Evolutionary conservation across 2,888 invertebrate genomes (phyloP).

Genomic region (Diaperis boleti): DNA sequence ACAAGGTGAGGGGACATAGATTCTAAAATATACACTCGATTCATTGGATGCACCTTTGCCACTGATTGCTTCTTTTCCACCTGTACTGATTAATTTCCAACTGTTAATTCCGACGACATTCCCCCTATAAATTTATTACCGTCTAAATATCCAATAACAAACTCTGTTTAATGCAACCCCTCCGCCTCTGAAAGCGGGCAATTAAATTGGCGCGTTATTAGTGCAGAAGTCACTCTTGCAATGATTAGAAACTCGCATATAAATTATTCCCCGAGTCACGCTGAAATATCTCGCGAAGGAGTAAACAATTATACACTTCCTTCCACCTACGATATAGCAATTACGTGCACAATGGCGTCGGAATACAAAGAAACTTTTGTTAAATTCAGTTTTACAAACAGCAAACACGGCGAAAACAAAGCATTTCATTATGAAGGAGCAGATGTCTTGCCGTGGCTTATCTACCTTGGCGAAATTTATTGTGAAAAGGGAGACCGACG

Average conservation of each 20-base stretch:
- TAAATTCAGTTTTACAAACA: constrained; percentile 48
- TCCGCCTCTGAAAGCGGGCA: too few species aligned
- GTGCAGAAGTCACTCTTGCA: neutral
- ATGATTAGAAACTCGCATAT: neutral
- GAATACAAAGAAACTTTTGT: constrained; percentile 47
- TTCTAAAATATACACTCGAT: too few species aligned
- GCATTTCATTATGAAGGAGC: constrained; percentile 49
- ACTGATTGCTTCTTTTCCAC: too few species aligned
- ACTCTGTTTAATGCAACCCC: too few species aligned
- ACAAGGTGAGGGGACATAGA: too few species aligned
- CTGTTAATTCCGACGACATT: too few species aligned
- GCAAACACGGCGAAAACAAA: constrained; percentile 45
- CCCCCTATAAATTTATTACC: too few species aligned
- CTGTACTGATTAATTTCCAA: too few species aligned
- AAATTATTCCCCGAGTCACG: constrained; percentile 6
- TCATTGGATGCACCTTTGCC: too few species aligned
- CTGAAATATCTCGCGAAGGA: constrained; percentile 31
- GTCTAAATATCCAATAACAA: too few species aligned
- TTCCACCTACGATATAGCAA: constrained; percentile 49
- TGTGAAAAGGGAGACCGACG: constrained; percentile 32
- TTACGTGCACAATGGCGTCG: constrained; percentile 45
- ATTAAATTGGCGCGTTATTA: neutral
- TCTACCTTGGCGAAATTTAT: constrained; percentile 44
- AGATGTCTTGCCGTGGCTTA: constrained; percentile 47
- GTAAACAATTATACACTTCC: constrained; percentile 40